phyloP scores from a whole-genome alignment of 2,888 invertebrate genomes.

The Plusia festucae region DNA sequence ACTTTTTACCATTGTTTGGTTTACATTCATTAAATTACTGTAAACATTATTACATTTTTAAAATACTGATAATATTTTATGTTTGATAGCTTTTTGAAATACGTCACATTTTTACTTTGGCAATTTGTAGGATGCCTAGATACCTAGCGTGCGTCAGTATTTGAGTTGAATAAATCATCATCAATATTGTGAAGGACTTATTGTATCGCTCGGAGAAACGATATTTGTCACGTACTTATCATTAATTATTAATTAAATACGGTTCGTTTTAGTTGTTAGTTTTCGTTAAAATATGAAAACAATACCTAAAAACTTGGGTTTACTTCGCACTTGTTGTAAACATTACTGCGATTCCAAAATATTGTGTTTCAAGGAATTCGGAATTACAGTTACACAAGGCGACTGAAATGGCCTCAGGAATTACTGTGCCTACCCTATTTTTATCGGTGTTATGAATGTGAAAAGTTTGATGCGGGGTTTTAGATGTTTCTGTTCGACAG shows the following conservation, averaged over 20 bases:
- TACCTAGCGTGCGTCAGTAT: slow-evolving; percentile 30
- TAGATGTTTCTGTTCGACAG: neutral
- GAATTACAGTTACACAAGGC: neutral
- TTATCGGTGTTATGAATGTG: neutral
- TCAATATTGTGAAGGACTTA: neutral
- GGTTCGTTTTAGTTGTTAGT: slow-evolving; percentile 28
- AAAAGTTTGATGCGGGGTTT: neutral
- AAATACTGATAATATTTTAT: slow-evolving; percentile 36
- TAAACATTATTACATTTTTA: slow-evolving; percentile 45
- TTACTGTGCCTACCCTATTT: neutral
- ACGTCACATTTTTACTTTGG: slow-evolving; percentile 8
- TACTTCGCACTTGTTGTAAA: slow-evolving; percentile 38
- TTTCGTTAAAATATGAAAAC: slow-evolving; percentile 35
- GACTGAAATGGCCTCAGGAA: neutral
- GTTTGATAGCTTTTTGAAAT: slow-evolving; percentile 26
- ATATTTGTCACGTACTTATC: neutral
- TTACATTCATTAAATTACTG: slow-evolving; percentile 37
- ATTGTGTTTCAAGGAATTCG: slow-evolving; percentile 24
- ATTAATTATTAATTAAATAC: slow-evolving; percentile 16
- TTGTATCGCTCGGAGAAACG: neutral
- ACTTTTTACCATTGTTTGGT: slow-evolving; percentile 32
- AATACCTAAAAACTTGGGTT: slow-evolving; percentile 29
- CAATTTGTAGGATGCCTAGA: slow-evolving; percentile 13
- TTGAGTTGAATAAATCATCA: neutral
- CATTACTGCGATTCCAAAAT: slow-evolving; percentile 26